phyloP scores from a whole-genome alignment of 2,888 invertebrate genomes.

The Drosophila meridionalis region DNA sequence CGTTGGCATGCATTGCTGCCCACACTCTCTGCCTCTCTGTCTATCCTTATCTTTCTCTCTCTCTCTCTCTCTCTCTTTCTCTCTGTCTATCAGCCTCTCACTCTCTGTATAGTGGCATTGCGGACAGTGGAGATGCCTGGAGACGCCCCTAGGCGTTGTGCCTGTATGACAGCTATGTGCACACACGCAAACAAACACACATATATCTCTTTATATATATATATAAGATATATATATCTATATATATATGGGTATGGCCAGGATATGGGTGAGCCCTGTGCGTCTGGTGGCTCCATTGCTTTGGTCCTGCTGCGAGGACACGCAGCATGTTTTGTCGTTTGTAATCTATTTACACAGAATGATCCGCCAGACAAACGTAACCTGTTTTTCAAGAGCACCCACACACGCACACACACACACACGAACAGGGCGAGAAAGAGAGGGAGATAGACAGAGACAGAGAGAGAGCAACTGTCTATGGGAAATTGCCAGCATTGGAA shows the following conservation, averaged over 20 bases:
- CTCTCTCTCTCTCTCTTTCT: neutral
- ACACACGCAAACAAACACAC: neutral
- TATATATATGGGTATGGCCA: slow-evolving; percentile 2
- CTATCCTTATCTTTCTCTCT: neutral
- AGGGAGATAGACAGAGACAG: neutral
- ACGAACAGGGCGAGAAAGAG: slow-evolving; percentile 8
- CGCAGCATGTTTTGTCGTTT: slow-evolving; percentile 83
- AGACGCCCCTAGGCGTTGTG: slow-evolving; percentile 21
- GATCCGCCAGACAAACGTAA: slow-evolving; percentile 50
- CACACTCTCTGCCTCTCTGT: neutral
- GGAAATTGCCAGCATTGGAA: slow-evolving; percentile 18
- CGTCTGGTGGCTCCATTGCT: slow-evolving; percentile 10
- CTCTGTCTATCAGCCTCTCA: neutral
- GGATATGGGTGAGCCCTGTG: slow-evolving; percentile 9
- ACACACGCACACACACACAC: slow-evolving; percentile 29
- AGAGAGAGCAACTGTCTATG: slow-evolving; percentile 3
- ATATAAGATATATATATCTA: neutral
- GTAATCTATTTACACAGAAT: slow-evolving; percentile 83
- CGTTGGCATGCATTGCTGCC: slow-evolving; percentile 1
- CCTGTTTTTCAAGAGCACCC: slow-evolving; percentile 67
- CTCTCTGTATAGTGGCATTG: neutral
- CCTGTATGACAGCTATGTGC: slow-evolving; percentile 25
- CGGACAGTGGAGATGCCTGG: slow-evolving; percentile 8
- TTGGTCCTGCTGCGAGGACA: slow-evolving; percentile 36
- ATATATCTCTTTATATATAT: neutral